phyloP scores from a whole-genome alignment of 2,888 invertebrate genomes.

The Drosophila kambysellisi region DNA sequence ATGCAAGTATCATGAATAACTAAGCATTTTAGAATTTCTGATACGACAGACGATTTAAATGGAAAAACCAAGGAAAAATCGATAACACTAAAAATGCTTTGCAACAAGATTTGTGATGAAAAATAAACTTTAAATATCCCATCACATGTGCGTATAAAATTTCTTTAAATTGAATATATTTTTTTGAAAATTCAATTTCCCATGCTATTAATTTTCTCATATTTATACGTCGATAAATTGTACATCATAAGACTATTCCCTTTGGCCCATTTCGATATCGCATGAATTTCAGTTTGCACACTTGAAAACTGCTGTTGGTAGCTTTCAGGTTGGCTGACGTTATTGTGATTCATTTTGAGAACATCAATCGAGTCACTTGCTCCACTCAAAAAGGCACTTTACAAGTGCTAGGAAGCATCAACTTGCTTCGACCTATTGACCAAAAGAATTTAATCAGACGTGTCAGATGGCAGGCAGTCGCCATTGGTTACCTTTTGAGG shows the following conservation, averaged over 20 bases:
- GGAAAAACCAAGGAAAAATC: not conserved
- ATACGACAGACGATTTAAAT: not conserved
- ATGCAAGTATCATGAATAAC: no score
- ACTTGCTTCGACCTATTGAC: constrained; percentile 45
- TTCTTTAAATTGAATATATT: not conserved
- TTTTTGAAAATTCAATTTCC: not conserved
- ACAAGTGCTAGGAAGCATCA: constrained; percentile 24
- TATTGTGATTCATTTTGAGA: constrained; percentile 44
- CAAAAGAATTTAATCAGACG: constrained; percentile 52
- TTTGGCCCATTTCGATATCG: not conserved
- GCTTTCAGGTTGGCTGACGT: constrained; percentile 5
- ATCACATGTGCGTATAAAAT: not conserved
- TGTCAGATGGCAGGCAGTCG: constrained; percentile 32
- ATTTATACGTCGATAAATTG: not conserved
- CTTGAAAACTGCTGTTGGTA: constrained; percentile 10
- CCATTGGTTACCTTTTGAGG: constrained; percentile 55
- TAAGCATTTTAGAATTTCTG: not conserved
- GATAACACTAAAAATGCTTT: no score
- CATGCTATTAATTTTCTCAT: not conserved
- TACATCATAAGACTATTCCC: not conserved
- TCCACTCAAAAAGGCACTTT: constrained; percentile 25
- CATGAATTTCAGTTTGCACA: constrained; percentile 19
- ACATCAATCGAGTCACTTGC: constrained; percentile 52
- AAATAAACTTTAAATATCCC: not conserved
- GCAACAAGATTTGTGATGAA: not conserved